Evolutionary conservation across 1,140 invertebrate genomes (phyloP).

Genomic region (Andricus grossulariae): DNA sequence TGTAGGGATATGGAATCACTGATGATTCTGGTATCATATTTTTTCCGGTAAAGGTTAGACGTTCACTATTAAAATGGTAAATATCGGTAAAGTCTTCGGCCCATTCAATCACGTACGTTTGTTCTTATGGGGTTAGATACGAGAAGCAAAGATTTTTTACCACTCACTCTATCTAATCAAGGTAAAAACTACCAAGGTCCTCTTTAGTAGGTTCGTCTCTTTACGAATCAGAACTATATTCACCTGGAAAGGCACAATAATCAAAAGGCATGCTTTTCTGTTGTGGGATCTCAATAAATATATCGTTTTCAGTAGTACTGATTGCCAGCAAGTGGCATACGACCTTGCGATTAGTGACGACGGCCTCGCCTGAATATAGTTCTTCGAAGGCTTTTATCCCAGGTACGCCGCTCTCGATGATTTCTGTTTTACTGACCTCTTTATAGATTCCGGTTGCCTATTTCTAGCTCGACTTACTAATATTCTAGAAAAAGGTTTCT

Average conservation of each 20-base stretch:
- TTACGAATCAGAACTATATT: not conserved
- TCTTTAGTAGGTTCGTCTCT: not conserved
- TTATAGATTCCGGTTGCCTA: not conserved
- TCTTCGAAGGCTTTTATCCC: not conserved
- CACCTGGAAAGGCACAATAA: not conserved
- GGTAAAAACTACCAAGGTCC: not conserved
- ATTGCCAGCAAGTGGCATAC: too few species aligned
- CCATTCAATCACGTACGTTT: not conserved
- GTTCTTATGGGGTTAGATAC: not conserved
- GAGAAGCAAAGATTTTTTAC: not conserved
- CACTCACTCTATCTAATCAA: not conserved
- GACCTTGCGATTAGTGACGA: too few species aligned
- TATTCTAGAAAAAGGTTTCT: too few species aligned
- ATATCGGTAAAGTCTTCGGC: not conserved
- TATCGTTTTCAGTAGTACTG: not conserved
- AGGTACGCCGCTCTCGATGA: not conserved
- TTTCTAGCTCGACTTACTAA: not conserved
- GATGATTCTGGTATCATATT: not conserved
- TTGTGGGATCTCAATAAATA: not conserved
- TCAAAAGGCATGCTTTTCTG: not conserved
- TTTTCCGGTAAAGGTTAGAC: not conserved
- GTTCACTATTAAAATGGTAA: not conserved
- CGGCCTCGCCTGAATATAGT: too few species aligned
- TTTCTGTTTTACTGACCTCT: not conserved
- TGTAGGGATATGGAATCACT: not conserved